phyloP scores from a whole-genome alignment of 2,797 vertebrate species.

The Arctocebus calabarensis region DNA sequence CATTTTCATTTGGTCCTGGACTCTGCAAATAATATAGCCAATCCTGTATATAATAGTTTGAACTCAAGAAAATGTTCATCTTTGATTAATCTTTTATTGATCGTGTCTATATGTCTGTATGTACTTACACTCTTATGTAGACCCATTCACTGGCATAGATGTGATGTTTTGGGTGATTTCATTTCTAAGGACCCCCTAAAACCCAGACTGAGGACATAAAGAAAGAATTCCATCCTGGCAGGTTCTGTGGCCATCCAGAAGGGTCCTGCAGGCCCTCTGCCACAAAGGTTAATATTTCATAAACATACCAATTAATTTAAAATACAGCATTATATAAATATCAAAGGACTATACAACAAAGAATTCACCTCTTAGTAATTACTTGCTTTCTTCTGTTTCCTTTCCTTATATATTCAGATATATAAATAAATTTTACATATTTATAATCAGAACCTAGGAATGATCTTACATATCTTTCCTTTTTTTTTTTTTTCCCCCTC shows the following conservation, averaged over 20 bases:
- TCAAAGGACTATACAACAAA: not conserved
- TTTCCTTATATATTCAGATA: not conserved
- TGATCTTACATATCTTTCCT: not conserved
- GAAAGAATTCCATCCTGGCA: not conserved
- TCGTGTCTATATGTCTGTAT: not conserved
- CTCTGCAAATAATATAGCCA: not conserved
- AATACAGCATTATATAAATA: not conserved
- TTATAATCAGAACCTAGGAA: not conserved
- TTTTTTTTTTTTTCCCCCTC: not conserved
- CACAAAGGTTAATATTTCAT: not conserved
- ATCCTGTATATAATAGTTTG: accelerated
- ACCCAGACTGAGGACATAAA: not conserved
- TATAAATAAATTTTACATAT: not conserved
- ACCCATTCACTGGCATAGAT: not conserved
- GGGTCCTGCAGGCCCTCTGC: not conserved
- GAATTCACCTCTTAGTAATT: not conserved
- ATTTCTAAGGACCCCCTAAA: not conserved
- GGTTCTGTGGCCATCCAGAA: not conserved
- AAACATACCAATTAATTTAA: not conserved
- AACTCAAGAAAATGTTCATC: not conserved
- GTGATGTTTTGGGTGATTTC: not conserved
- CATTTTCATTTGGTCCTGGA: not conserved
- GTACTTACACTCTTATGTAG: not conserved
- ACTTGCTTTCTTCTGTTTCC: not conserved
- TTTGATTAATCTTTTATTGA: not conserved